Evolutionary conservation across 2,888 invertebrate species (phyloP).

Genomic region (Odontocerum albicorne): DNA sequence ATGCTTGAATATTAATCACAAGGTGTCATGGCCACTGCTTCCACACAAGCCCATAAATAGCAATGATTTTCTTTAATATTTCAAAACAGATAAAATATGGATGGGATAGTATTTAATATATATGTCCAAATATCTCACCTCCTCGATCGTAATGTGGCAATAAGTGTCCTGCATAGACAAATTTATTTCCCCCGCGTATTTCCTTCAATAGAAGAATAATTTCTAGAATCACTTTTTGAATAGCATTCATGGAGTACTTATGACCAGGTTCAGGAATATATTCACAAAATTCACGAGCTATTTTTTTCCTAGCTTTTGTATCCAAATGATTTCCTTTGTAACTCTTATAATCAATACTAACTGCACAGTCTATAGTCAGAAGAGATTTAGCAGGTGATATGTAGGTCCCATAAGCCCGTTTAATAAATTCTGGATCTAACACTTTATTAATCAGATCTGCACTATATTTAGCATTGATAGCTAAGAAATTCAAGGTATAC

Average conservation of each 20-base stretch:
- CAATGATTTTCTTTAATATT: no score
- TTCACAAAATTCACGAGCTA: conserved; percentile 63
- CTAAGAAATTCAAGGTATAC: conserved; percentile 63
- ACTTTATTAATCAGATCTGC: conserved; percentile 60
- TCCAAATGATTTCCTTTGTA: conserved; percentile 59
- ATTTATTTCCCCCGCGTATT: conserved; percentile 54
- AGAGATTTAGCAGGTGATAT: conserved; percentile 58
- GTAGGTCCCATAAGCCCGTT: conserved; percentile 57
- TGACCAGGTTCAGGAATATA: conserved; percentile 58
- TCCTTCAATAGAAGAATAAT: conserved; percentile 52
- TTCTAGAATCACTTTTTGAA: conserved; percentile 62
- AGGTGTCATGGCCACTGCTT: no score
- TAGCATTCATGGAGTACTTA: conserved; percentile 54
- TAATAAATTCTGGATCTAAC: conserved; percentile 60
- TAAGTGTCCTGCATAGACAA: conserved; percentile 58
- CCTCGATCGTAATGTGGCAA: conserved; percentile 69
- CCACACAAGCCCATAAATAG: no score
- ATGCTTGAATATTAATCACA: no score
- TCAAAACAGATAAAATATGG: no score
- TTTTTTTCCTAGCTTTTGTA: conserved; percentile 48
- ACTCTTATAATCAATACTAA: conserved; percentile 62
- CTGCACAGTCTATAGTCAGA: conserved; percentile 62
- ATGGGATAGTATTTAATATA: no score
- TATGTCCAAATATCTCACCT: conserved; percentile 53
- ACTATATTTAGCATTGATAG: conserved; percentile 58